A percentile compares a stretch with the other conserved stretches of the same genome.
Conservation (phyloP, 2,888 invertebrate species). For the Acronicta leporina region DNA sequence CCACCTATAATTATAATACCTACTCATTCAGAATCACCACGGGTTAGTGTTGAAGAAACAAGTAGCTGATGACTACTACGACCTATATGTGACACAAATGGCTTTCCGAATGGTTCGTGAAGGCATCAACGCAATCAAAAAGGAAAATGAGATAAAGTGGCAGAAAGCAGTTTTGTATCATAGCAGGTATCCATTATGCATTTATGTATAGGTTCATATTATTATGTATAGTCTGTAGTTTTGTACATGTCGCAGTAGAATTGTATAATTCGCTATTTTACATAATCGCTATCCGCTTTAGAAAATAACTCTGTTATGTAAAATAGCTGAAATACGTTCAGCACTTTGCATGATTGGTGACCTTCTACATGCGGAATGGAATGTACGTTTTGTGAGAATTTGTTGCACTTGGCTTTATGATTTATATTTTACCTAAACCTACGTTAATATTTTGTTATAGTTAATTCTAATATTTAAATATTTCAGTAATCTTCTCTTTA, state of each 20-base stretch:
- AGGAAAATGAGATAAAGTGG: slow-evolving; percentile 84
- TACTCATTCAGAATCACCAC: slow-evolving; percentile 73
- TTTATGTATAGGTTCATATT: too few relatives aligned
- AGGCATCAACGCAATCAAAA: slow-evolving; percentile 77
- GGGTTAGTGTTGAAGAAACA: slow-evolving; percentile 88
- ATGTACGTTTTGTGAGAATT: too few relatives aligned
- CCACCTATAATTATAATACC: neutral
- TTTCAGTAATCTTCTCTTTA: slow-evolving; percentile 81
- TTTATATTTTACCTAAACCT: too few relatives aligned
- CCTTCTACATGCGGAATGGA: too few relatives aligned
- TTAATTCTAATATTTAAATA: neutral
- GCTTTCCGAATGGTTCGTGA: slow-evolving; percentile 86
- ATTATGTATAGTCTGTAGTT: too few relatives aligned
- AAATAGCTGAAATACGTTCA: too few relatives aligned
- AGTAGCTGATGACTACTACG: slow-evolving; percentile 93
- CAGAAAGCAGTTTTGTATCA: slow-evolving; percentile 81
- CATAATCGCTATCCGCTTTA: too few relatives aligned
- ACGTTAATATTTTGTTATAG: neutral
- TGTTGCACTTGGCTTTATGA: too few relatives aligned
- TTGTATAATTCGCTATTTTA: too few relatives aligned
- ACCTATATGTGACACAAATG: slow-evolving; percentile 88
- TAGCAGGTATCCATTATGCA: slow-evolving; percentile 73
- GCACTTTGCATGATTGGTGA: too few relatives aligned
- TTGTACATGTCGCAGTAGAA: too few relatives aligned
- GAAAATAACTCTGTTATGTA: too few relatives aligned